phyloP scores from a whole-genome alignment of 2,113 vertebrate species.

The Aphelocoma coerulescens region DNA sequence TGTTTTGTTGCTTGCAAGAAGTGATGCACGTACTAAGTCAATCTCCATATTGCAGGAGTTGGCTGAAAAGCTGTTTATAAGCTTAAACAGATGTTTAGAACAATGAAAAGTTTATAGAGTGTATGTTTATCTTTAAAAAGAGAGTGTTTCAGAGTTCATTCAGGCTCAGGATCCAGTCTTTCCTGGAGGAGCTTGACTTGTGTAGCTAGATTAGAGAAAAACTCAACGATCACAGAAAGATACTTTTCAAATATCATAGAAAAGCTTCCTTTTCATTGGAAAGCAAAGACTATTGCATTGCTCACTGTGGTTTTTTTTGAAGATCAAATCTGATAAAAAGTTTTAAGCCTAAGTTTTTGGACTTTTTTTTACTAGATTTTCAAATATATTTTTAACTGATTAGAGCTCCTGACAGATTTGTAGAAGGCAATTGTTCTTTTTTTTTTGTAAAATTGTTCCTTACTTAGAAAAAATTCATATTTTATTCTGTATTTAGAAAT shows the following conservation, averaged over 20 bases:
- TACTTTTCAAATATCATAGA: slow-evolving; percentile 9
- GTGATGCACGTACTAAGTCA: background rate
- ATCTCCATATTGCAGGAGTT: slow-evolving; percentile 3
- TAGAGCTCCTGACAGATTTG: background rate
- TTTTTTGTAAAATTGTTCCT: background rate
- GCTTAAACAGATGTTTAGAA: slow-evolving; percentile 74
- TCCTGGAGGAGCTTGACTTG: slow-evolving; percentile 15
- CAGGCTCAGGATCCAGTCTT: slow-evolving; percentile 42
- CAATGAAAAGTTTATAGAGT: slow-evolving; percentile 65
- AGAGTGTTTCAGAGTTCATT: slow-evolving; percentile 40
- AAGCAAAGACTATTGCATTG: background rate
- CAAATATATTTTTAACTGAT: background rate
- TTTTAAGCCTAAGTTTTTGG: background rate
- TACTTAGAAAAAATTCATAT: background rate
- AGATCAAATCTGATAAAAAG: background rate
- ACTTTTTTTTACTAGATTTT: background rate
- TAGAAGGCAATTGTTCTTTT: background rate
- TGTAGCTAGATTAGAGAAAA: slow-evolving; percentile 21
- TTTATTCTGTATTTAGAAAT: background rate
- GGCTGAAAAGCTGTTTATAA: slow-evolving; percentile 63
- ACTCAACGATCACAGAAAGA: background rate
- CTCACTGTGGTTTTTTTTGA: background rate
- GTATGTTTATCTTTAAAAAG: slow-evolving; percentile 67
- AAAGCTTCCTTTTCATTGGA: background rate
- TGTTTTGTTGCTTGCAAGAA: background rate